phyloP scores from a whole-genome alignment of 2,888 invertebrate genomes.

The Xiphydria camelus region DNA sequence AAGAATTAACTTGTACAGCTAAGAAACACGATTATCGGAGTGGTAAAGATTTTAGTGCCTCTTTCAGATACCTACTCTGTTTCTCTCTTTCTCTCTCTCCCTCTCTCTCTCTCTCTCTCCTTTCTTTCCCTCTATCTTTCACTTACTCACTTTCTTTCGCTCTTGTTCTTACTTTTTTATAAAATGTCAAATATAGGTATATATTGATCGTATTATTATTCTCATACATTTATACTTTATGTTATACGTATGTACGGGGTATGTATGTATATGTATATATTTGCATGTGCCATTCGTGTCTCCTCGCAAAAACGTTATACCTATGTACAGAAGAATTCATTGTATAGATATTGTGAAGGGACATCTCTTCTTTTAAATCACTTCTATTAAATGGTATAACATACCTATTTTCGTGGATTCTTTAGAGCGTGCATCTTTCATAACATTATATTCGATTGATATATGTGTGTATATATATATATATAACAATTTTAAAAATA shows the following conservation, averaged over 20 bases:
- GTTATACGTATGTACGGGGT: constrained; percentile 23
- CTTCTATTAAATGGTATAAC: constrained; percentile 31
- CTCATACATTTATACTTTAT: constrained; percentile 29
- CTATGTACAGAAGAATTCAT: constrained; percentile 30
- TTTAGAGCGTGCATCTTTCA: constrained; percentile 35
- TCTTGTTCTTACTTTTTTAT: too few relatives aligned
- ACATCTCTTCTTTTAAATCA: constrained; percentile 17
- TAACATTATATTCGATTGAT: constrained; percentile 45
- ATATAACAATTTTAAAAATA: constrained; percentile 51
- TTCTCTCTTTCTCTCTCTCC: too few relatives aligned
- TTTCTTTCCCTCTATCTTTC: too few relatives aligned
- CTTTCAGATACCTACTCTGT: constrained; percentile 24
- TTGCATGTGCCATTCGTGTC: constrained; percentile 12
- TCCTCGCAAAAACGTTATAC: constrained; percentile 8
- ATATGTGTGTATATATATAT: constrained; percentile 30
- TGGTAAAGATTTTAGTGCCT: constrained; percentile 36
- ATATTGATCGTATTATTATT: constrained; percentile 13
- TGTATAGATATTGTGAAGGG: constrained; percentile 25
- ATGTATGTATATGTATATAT: constrained; percentile 20
- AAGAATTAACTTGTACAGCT: too few relatives aligned
- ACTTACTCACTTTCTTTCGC: too few relatives aligned
- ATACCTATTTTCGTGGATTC: constrained; percentile 30
- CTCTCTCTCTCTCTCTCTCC: too few relatives aligned
- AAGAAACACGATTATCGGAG: constrained; percentile 23
- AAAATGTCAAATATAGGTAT: constrained; percentile 20